A percentile compares a stretch with the other conserved stretches of the same genome.
Evolutionary conservation across 2,888 invertebrate species (phyloP).

Genomic region (Campoletis raptor): DNA sequence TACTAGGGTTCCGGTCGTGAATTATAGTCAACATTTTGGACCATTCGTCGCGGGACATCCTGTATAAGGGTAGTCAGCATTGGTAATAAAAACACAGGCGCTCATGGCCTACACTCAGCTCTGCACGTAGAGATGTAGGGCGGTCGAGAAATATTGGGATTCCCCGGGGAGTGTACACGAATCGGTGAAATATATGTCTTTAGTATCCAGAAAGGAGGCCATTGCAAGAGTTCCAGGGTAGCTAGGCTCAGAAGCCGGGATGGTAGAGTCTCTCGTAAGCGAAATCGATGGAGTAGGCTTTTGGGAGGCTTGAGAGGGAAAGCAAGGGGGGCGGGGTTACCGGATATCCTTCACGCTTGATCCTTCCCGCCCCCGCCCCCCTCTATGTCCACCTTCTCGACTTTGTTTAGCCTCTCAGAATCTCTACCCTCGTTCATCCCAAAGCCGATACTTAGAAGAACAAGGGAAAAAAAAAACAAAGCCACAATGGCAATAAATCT

Average conservation of each 20-base stretch:
- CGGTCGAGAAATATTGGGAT: slow-evolving; percentile 76
- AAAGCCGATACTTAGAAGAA: neutral
- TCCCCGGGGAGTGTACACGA: slow-evolving; percentile 68
- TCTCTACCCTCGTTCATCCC: slow-evolving; percentile 16
- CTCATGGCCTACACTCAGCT: neutral
- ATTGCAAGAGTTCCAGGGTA: slow-evolving; percentile 23
- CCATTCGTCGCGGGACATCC: neutral
- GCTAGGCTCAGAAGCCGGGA: slow-evolving; percentile 38
- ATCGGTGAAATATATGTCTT: slow-evolving; percentile 47
- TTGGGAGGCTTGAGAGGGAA: slow-evolving; percentile 34
- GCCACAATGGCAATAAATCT: slow-evolving; percentile 62
- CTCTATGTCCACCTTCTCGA: slow-evolving; percentile 12
- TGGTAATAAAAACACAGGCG: neutral
- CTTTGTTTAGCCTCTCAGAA: slow-evolving; percentile 15
- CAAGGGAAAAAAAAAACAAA: slow-evolving; percentile 41
- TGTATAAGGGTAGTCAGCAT: neutral
- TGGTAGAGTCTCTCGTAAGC: slow-evolving; percentile 55
- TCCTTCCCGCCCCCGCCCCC: slow-evolving; percentile 13
- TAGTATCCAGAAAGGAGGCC: slow-evolving; percentile 58
- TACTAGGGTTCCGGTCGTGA: neutral
- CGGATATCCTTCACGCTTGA: slow-evolving; percentile 14
- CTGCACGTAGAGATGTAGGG: neutral
- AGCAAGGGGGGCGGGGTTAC: neutral
- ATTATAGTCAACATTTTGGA: neutral
- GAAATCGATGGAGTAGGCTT: slow-evolving; percentile 64